phyloP scores from a whole-genome alignment of 2,888 invertebrate genomes.

The Brenthis ino region DNA sequence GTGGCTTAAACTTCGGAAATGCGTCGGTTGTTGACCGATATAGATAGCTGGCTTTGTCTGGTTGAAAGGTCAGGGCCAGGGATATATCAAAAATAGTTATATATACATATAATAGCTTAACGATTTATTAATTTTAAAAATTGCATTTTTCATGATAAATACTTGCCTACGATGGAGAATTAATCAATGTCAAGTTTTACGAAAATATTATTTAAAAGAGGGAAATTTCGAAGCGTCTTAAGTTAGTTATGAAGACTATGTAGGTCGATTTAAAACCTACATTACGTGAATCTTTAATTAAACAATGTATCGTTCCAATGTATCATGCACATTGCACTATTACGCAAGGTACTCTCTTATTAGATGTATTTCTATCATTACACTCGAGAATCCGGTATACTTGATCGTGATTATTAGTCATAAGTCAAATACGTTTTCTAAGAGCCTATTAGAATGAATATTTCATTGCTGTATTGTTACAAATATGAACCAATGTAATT shows the following conservation, averaged over 20 bases:
- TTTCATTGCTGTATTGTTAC: constrained; percentile 2
- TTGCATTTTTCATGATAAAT: too few relatives aligned
- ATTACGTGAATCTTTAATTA: constrained; percentile 62
- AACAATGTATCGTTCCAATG: constrained; percentile 54
- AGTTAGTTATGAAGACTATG: too few relatives aligned
- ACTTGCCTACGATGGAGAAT: too few relatives aligned
- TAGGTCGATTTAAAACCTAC: too few relatives aligned
- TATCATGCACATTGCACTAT: constrained; percentile 50
- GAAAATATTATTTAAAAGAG: too few relatives aligned
- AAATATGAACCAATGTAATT: neutral
- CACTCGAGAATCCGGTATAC: constrained; percentile 40
- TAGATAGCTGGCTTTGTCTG: constrained; percentile 29
- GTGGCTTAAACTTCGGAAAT: constrained; percentile 53
- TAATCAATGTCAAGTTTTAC: too few relatives aligned
- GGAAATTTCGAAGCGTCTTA: too few relatives aligned
- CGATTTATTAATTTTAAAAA: too few relatives aligned
- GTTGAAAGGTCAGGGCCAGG: constrained; percentile 36
- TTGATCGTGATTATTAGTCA: constrained; percentile 24
- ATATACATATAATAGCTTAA: constrained; percentile 43
- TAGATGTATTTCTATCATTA: constrained; percentile 45
- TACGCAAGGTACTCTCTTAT: constrained; percentile 51
- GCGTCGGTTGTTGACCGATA: constrained; percentile 45
- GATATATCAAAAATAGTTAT: constrained; percentile 33
- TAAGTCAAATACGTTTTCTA: constrained; percentile 23
- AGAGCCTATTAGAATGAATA: constrained; percentile 3